Conservation (phyloP, 2,113 vertebrate genomes). For the Crocuta crocuta region DNA sequence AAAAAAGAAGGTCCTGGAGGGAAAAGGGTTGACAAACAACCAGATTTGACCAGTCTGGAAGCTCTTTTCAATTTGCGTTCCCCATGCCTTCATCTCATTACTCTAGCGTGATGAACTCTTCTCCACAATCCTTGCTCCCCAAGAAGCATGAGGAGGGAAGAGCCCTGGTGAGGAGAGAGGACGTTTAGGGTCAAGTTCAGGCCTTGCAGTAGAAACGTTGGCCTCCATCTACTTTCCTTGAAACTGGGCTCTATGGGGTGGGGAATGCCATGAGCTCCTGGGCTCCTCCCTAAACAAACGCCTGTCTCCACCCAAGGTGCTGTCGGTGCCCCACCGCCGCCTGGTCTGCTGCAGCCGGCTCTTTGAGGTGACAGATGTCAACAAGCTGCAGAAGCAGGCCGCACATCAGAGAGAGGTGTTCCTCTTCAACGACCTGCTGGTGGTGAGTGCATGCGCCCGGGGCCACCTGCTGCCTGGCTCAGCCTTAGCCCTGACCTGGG, state of each 20-base stretch:
- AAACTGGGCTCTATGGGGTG: neutral
- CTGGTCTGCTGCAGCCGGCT: conserved; percentile 99
- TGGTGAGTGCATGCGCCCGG: conserved; percentile 89
- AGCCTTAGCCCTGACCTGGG: neutral
- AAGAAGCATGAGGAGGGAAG: neutral
- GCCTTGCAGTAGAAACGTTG: neutral
- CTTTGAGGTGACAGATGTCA: conserved; percentile 96
- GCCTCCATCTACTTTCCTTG: neutral
- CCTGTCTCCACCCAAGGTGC: conserved; percentile 87
- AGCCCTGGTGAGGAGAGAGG: neutral
- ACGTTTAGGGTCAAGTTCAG: neutral
- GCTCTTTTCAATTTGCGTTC: neutral
- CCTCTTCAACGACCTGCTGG: conserved; percentile 98
- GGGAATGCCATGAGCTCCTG: rapidly evolving
- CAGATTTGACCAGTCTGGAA: neutral
- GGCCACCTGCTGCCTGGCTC: neutral
- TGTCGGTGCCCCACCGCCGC: conserved; percentile 96
- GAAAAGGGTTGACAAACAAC: neutral
- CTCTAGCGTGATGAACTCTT: neutral
- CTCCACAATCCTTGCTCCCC: neutral
- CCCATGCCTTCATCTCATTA: no score
- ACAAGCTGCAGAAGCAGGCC: conserved; percentile 98
- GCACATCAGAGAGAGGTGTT: conserved; percentile 98
- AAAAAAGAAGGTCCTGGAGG: neutral
- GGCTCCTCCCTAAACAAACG: neutral